A percentile compares a stretch with the other conserved stretches of the same genome.
phyloP scores from a whole-genome alignment of 2,113 vertebrate genomes.

The Nothocercus julius region DNA sequence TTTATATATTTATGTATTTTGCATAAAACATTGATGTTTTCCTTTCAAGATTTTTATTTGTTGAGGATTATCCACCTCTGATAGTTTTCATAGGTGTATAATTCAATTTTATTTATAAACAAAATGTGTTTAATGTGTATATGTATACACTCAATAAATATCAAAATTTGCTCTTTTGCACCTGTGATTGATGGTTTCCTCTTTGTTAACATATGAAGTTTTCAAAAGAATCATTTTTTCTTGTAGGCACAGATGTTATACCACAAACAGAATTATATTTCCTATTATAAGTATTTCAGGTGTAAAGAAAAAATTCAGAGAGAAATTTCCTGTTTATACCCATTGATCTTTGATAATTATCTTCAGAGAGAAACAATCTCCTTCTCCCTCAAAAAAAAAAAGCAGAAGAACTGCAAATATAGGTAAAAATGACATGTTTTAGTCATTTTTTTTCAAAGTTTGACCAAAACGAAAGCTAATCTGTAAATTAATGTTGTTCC shows the following conservation, averaged over 20 bases:
- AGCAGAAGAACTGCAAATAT: slow-evolving; percentile 50
- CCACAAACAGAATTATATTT: slow-evolving; percentile 54
- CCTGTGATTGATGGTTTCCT: slow-evolving; percentile 64
- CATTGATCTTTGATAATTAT: slow-evolving; percentile 58
- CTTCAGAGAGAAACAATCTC: slow-evolving; percentile 12
- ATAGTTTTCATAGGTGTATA: not conserved
- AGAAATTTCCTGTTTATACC: slow-evolving; percentile 72
- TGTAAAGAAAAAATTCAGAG: slow-evolving; percentile 67
- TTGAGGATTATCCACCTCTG: not conserved
- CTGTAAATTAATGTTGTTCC: slow-evolving; percentile 58
- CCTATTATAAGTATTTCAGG: slow-evolving; percentile 67
- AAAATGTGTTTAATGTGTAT: not conserved
- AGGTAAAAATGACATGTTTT: slow-evolving; percentile 58
- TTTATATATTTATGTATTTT: not conserved
- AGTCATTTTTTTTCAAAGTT: slow-evolving; percentile 59
- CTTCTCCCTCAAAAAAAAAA: no score
- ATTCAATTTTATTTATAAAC: slow-evolving; percentile 33
- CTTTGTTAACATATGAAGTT: slow-evolving; percentile 48
- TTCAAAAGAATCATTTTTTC: slow-evolving; percentile 36
- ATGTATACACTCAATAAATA: not conserved
- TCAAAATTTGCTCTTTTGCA: slow-evolving; percentile 35
- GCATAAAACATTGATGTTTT: not conserved
- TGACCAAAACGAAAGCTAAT: slow-evolving; percentile 60
- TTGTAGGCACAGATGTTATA: slow-evolving; percentile 66
- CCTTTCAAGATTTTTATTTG: not conserved